phyloP scores from a whole-genome alignment of 2,797 vertebrate genomes.

The Hyperoplus immaculatus region DNA sequence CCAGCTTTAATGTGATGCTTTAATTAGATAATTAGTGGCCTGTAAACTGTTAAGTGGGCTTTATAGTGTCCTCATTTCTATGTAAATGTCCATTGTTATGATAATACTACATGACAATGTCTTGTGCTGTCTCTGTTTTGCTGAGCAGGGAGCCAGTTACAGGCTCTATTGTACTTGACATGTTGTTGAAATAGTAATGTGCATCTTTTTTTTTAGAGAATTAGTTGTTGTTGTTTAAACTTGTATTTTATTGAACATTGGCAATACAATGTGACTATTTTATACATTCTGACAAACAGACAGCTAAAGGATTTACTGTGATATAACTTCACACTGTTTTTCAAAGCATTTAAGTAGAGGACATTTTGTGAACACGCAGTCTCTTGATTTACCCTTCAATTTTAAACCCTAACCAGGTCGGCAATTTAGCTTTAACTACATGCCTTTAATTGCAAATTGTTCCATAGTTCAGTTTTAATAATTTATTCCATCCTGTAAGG shows the following conservation, averaged over 20 bases:
- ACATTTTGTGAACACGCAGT: background rate
- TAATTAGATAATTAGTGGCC: slow-evolving; percentile 74
- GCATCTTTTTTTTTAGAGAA: background rate
- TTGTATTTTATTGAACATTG: background rate
- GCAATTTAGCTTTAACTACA: background rate
- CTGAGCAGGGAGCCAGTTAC: slow-evolving; percentile 30
- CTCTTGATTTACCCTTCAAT: background rate
- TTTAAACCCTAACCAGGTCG: background rate
- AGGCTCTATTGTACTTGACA: slow-evolving; percentile 18
- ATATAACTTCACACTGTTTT: background rate
- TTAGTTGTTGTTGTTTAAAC: background rate
- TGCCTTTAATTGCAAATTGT: background rate
- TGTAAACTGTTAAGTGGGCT: slow-evolving; percentile 63
- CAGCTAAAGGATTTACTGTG: background rate
- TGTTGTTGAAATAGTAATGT: background rate
- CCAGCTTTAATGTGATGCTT: slow-evolving; percentile 61
- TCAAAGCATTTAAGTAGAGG: background rate
- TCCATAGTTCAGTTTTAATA: slow-evolving; percentile 13
- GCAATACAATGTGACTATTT: background rate
- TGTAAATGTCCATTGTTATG: slow-evolving; percentile 70
- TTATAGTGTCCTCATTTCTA: slow-evolving; percentile 69
- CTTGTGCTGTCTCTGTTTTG: slow-evolving; percentile 46
- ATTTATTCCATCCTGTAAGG: slow-evolving; percentile 23
- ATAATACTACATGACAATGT: slow-evolving; percentile 57
- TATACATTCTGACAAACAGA: background rate